These are phyloP conservation scores for Caenorhabditis sp. DNA, from an alignment of 2,888 invertebrate species.

Conservation along the genomic window DNA sequence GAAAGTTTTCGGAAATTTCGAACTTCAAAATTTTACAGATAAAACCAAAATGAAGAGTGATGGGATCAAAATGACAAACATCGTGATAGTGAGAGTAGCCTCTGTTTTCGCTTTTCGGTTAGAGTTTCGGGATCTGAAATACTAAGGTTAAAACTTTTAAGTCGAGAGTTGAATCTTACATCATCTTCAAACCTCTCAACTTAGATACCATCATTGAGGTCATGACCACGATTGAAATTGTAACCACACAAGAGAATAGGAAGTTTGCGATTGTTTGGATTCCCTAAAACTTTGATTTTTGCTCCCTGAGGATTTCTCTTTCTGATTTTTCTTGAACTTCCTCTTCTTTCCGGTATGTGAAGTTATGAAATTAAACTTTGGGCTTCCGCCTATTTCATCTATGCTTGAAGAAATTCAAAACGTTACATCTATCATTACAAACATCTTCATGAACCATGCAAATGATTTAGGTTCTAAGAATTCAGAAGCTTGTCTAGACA, in stretches of 20 bases:
- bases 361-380: background rate
- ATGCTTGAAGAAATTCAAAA: background rate
- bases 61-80: slow-evolving; percentile 46
- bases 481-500: background rate
- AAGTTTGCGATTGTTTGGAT: slow-evolving; percentile 14
- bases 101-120: slow-evolving; percentile 31
- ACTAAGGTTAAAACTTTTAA: background rate
- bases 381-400: background rate
- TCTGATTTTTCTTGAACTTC: too few species aligned
- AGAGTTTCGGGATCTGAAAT: background rate
- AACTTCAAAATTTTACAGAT: too few species aligned
- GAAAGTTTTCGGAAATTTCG: background rate
- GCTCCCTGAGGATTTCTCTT: too few species aligned
- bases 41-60: slow-evolving; percentile 11
- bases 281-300: background rate
- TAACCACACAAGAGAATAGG: slow-evolving; percentile 18
- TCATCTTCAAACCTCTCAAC: slow-evolving; percentile 11
- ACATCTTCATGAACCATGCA: too few species aligned
- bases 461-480: background rate
- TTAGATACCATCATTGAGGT: slow-evolving; percentile 40
- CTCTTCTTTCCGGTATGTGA: too few species aligned
- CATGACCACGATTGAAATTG: slow-evolving; percentile 9
- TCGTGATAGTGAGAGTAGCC: slow-evolving; percentile 47
- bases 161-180: slow-evolving; percentile 4
- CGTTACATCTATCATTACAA: background rate